Base-by-base conservation (phyloP, 2,113 vertebrate genomes). In the Tenebrosternarchus preto region DNA sequence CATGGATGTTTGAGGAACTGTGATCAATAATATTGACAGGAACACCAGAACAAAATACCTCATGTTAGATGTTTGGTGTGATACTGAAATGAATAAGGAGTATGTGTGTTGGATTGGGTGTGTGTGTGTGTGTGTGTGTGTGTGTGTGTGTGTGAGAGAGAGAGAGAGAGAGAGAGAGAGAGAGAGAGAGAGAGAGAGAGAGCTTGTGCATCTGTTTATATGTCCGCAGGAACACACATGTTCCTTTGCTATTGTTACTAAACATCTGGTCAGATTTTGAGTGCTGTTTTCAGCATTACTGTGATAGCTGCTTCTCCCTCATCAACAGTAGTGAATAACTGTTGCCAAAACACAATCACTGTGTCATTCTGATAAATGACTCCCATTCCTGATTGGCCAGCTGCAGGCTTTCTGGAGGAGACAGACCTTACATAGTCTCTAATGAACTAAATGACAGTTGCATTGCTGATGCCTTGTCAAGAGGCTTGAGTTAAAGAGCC, bases 321-420 rank as follows among this genome's bases (percentile, higher is more conserved):
- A 74, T 80, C 53, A 56, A n/a, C 59, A 59, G 66, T 33, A 25
- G 5, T 64, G 66, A 70, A 76, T 76, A 68, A 33, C 67, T 55
- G 64, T 66, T 66, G 55, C 83, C 53, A 61, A 64, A 61, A 31
- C 66, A 81, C 77, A 84, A 78, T 71, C 46, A 60, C 50, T 3
- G 50, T 74, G 66, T 70, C 78, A 76, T 46, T 20, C 56, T 70
- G 66, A 85, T 68, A 43, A 68, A 87, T 88, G 0, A 82, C 50
- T 69, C 15, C 71, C 77, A 17, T 69, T 73, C 71, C 60, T 19
- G 39, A 60, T 55, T 59, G 68, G 59, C 75, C 82, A 77, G 36
- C 8, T 50, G 15, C 43, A 15, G 5, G 43, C 43, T 12, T 50
- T 50, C 9, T 50, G 43, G 15, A 50, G 69, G 36, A 73, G 70